Base-by-base conservation (phyloP, 2,797 vertebrate species). In the Argya squamiceps region DNA sequence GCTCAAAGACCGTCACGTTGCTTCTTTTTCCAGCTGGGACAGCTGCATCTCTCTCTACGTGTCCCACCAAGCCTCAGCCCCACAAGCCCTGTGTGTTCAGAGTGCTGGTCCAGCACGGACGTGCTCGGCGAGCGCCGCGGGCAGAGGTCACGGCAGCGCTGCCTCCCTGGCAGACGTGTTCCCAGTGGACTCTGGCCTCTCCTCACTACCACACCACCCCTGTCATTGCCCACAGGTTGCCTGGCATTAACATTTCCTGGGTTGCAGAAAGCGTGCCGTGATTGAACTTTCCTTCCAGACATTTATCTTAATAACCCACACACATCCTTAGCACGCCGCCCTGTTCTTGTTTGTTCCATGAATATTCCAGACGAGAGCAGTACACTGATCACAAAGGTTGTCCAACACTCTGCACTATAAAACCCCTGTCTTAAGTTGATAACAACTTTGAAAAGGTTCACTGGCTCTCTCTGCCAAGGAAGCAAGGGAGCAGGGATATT, bases 1-100 rank as follows among this genome's bases (percentile, higher is more conserved):
- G 37, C 69, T 56, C 46, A 11, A 7, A 43, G 11, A n/a, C 16
- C 6, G 26, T 12, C 49, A 50, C 0, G 0, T 15, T 24, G 2
- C 55, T 68, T n/a, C 69, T 37, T 26, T 34, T 34, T 71, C 36
- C 68, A 44, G 53, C 18, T 21, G n/a, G 53, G 49, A 44, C 74
- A 59, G 36, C 17, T 36, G 26, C 22, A 30, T 8, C 30, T n/a
- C 58, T 69, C 6, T 4, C 34, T 41, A 3, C 32, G 20, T 36
- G 10, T 58, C 19, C 23, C 18, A 73, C 43, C 82, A 62, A 75
- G 62, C 30, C 4, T 12, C 22, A 68, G 7, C 56, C 32, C 34
- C 2, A 0, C 56, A 10, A 2, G 26, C n/a, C 8, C 36, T 20
- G 41, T 43, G 4, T 27, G 78, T 24, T 30, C 46, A 15, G 11